Base-by-base conservation (phyloP, 2,888 invertebrate genomes). In the Coleophora deauratella region DNA sequence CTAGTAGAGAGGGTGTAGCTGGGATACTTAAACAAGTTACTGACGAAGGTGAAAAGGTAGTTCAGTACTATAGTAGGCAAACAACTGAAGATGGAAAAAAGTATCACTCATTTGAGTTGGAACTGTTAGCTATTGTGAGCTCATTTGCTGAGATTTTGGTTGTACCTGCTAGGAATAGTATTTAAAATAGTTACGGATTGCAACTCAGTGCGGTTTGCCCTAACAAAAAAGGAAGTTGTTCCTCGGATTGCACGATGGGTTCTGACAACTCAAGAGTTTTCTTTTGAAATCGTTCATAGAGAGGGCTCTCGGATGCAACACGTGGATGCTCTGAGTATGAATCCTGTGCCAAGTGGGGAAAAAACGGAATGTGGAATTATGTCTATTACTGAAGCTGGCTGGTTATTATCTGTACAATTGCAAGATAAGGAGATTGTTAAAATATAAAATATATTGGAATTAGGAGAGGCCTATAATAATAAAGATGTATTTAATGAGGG, bases 21-120 rank as follows among this genome's bases (percentile, higher is more conserved):
- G 58, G 62, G 7, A 56, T 65, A 3, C 12, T 70, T 1, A 42
- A 66, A 21, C 66, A 63, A 40, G 40, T 50, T 4, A 48, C 45
- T 0, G 44, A 51, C 0, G 38, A 51, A 4, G 44, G 43, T 0
- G 56, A 52, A 38, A 54, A 53, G 35, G 64, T 57, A 57, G 2
- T 59, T 46, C 1, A 71, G 56, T 57, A 42, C 40, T 63, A 52
- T 36, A 69, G 66, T 37, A 44, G 65, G 27, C 60, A 62, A 40
- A 61, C 71, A 0, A 62, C 60, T 0, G 47, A 43, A 0, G 54
- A 62, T 0, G 71, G 75, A 51, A 43, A 51, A 9, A 58, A 53
- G 13, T 72, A 67, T 41, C 60, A 62, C 11, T 61, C 61, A 1
- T 62, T 66, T 14, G 72, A 79, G 38, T 40, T 67, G 8, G 72